These are phyloP conservation scores for Campopleginae sp. DNA, from an alignment of 2,888 invertebrate species.

Conservation along the genomic window DNA sequence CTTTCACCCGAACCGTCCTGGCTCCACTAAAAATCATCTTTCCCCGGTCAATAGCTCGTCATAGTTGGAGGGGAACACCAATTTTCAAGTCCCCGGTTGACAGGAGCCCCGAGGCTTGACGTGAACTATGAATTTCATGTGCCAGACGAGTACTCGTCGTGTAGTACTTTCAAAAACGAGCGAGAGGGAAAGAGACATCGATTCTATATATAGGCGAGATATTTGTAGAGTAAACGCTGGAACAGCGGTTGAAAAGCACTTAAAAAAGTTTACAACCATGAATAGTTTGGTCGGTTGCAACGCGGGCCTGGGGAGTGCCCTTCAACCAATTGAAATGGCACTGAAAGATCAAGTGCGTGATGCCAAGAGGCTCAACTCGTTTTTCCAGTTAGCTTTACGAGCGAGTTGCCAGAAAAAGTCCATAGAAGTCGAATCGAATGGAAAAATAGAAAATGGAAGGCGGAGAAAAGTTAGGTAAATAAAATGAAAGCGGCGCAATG, in stretches of 20 bases:
- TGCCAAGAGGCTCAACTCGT: conserved; percentile 16
- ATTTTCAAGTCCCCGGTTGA: neutral
- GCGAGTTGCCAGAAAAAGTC: neutral
- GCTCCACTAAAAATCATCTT: neutral
- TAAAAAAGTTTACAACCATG: conserved; percentile 42
- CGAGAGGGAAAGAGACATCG: neutral
- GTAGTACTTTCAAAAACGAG: neutral
- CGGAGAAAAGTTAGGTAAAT: neutral
- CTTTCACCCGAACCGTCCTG: neutral
- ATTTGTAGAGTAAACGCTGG: conserved; percentile 21
- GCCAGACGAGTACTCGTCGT: conserved; percentile 18
- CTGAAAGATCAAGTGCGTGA: conserved; percentile 14
- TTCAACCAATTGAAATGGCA: conserved; percentile 55
- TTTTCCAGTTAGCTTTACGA: conserved; percentile 4
- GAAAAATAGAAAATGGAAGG: neutral
- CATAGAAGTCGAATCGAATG: neutral
- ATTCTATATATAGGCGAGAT: neutral
- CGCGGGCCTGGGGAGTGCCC: conserved; percentile 5
- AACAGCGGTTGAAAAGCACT: conserved; percentile 33
- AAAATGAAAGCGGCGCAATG: neutral
- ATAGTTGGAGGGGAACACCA: neutral
- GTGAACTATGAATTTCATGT: conserved; percentile 48
- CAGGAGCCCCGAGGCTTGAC: conserved; percentile 9
- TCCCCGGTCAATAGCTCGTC: neutral
- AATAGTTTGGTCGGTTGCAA: neutral